Base-by-base conservation (phyloP, 2,888 invertebrate species). In the Leucania comma region DNA sequence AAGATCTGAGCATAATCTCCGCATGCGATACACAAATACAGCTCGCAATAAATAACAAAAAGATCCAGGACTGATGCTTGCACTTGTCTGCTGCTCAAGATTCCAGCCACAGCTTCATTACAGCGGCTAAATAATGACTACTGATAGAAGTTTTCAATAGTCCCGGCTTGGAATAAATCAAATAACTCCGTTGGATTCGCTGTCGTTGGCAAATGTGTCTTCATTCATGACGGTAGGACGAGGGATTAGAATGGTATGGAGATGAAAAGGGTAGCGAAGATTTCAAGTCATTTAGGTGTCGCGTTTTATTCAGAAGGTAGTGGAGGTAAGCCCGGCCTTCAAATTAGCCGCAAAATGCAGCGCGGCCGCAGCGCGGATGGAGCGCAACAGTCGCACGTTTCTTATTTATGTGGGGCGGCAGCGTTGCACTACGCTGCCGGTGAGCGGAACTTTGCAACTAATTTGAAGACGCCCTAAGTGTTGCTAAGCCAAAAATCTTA, bases 131-230 rank as follows among this genome's bases (percentile, higher is more conserved):
- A 92, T 92, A 92, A 93, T 90, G 88, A 86, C 84, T 86, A 83
- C 84, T 89, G 90, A 92, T 92, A 90, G 88, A 89, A 91, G 90
- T 92, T 92, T 93, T 93, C 94, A 94, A 93, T 94, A 91, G 93
- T 87, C 90, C 86, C 83, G 80, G 88, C 91, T 91, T 81, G 88
- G 91, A 92, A 94, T 94, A 94, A 94, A 95, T 94, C 94, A 94
- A 94, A 95, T 94, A 94, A 92, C 91, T 92, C 90, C 83, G 84
- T 88, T 89, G 91, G 90, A 90, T 93, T 89, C 90, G 89, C 92
- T 92, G 94, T 94, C 93, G 93, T 90, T 94, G 93, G 95, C 94
- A 94, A 95, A 94, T 94, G 95, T 93, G 93, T 94, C 95, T 95
- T 94, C 95, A 95, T 95, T 95, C 95, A 95, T 94, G 94, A 91